These are phyloP conservation scores for Geothlypis trichas DNA, from an alignment of 2,113 vertebrate species.

Conservation along the genomic window DNA sequence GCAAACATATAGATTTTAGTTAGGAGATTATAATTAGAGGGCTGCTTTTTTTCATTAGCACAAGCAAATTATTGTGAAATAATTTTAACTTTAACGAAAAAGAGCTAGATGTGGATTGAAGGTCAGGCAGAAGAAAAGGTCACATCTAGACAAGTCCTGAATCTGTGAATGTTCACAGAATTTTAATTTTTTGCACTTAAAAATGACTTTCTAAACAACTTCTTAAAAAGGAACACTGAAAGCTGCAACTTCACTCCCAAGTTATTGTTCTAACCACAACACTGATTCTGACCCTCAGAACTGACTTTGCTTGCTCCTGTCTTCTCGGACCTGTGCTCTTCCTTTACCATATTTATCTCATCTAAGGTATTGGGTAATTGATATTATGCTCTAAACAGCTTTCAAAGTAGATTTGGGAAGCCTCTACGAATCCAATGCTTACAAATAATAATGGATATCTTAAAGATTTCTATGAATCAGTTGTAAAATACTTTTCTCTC, in stretches of 20 bases:
- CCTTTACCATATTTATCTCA: background rate
- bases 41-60: background rate
- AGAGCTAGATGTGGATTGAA: background rate
- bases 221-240: background rate
- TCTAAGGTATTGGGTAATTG: background rate
- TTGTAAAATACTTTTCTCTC: background rate
- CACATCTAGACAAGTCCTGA: background rate
- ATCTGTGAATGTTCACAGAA: background rate
- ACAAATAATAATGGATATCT: background rate
- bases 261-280: background rate
- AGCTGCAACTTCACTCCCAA: background rate
- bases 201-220: background rate
- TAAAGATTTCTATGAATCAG: background rate
- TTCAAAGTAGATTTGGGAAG: background rate
- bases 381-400: background rate
- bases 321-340: background rate
- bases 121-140: background rate
- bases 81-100: background rate
- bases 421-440: rapidly evolving
- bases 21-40: background rate
- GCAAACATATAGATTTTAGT: background rate
- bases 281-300: background rate
- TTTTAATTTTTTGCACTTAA: background rate
- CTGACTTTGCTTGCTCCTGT: background rate
- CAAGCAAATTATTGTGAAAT: background rate